Base-by-base conservation (phyloP, 2,113 vertebrate species). In the Chunga burmeisteri region DNA sequence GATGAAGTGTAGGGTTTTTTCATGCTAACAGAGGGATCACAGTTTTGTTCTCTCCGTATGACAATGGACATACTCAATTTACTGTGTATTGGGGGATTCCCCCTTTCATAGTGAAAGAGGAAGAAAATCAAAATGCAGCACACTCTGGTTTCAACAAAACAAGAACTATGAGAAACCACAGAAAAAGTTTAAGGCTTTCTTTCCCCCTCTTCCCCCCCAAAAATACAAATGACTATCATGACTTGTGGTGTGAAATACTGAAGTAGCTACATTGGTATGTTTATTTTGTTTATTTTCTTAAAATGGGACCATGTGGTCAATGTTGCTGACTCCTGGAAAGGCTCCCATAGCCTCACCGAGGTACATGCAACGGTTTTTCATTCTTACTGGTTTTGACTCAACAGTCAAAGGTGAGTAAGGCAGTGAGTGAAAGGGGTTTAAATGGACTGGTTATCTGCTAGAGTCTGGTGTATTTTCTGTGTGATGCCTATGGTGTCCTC, bases 361-460 rank as follows among this genome's bases (percentile, higher is more conserved):
- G 5, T 27, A 5, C 6, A 0, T 15, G 53, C 9, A 30, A 5
- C 1, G 10, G 5, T 58, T 71, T 75, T 86, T 65, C 8, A 4
- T 70, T 63, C 23, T 36, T 70, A 34, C 14, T 32, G 30, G 16
- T 47, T 80, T 75, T 52, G 29, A 27, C 26, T 61, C 25, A 16
- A 2, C 26, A 72, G 17, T 22, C 13, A 29, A n/a, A 80, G 44
- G 20, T 25, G 9, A 49, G 1, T 9, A 58, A 88, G 47, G 19
- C 7, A 10, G 50, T 13, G 38, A 68, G 22, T 19, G 26, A 73
- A 75, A 50, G 5, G 34, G 52, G 30, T 27, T 72, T 20, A 53
- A 90, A 59, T 11, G 14, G 3, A 23, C 20, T 38, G 29, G 18
- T 30, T 36, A 1, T 23, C 34, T 82, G 49, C 25, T 74, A 12